A percentile compares a stretch with the other conserved stretches of the same genome.
Conservation (phyloP, 2,113 vertebrate genomes). For the Carassius auratus region DNA sequence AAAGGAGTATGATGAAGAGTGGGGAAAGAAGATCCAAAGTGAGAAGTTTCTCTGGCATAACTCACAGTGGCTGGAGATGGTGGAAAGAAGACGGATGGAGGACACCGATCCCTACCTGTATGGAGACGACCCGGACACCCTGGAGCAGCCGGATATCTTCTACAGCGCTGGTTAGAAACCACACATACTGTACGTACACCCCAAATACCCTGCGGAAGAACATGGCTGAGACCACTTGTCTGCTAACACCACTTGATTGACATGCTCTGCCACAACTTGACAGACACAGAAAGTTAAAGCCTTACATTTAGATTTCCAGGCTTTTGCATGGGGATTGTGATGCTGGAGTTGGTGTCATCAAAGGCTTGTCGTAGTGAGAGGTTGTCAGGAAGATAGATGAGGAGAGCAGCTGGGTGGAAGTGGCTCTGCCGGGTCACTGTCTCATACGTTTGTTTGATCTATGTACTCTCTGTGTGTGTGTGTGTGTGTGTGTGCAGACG, state of each 20-base stretch:
- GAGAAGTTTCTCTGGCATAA: constrained; percentile 94
- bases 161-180: constrained; percentile 82
- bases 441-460: constrained; percentile 40
- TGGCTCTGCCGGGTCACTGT: constrained; percentile 18
- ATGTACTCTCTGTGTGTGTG: not conserved
- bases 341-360: constrained; percentile 28
- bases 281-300: constrained; percentile 12
- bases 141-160: constrained; percentile 87
- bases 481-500: constrained; percentile 76
- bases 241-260: not conserved
- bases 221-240: not conserved
- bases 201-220: not conserved
- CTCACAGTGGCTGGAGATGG: constrained; percentile 95
- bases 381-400: constrained; percentile 48
- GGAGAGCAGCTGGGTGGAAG: constrained; percentile 30
- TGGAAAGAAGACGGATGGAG: constrained; percentile 86
- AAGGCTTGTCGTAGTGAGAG: constrained; percentile 23
- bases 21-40: constrained; percentile 89
- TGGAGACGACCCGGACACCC: constrained; percentile 82
- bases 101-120: constrained; percentile 83
- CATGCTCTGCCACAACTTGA: constrained; percentile 6
- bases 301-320: constrained; percentile 8
- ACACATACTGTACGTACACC: not conserved
- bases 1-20: constrained; percentile 71
- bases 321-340: constrained; percentile 8